phyloP scores from a whole-genome alignment of 2,888 invertebrate species.

The Acleris holmiana region DNA sequence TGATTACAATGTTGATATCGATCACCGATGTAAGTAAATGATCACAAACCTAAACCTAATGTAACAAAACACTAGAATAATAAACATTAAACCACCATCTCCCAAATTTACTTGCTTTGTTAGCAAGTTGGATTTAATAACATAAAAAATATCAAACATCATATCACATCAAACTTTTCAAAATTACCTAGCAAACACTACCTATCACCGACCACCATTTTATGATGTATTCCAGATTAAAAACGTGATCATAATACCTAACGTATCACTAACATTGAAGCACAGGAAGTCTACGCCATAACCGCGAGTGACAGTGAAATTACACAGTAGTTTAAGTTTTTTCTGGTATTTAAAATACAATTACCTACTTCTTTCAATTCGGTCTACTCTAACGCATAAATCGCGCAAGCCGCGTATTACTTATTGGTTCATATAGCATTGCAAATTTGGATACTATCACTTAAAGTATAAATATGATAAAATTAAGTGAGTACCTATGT shows the following conservation, averaged over 20 bases:
- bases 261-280: too few species aligned
- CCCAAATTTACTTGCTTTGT: not conserved
- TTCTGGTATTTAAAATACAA: not conserved
- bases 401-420: constrained; percentile 1
- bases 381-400: constrained; percentile 10
- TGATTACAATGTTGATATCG: constrained; percentile 17
- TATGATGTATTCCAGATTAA: too few species aligned
- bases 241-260: too few species aligned
- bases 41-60: constrained; percentile 7
- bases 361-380: not conserved
- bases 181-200: too few species aligned
- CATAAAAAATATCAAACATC: too few species aligned
- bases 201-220: too few species aligned
- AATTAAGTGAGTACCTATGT: too few species aligned
- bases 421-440: not conserved
- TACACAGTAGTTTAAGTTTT: not conserved
- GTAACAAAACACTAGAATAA: constrained; percentile 12
- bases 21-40: not conserved
- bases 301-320: not conserved
- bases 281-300: too few species aligned
- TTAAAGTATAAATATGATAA: too few species aligned
- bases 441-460: not conserved
- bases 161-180: too few species aligned
- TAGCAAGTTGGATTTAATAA: too few species aligned
- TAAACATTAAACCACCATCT: not conserved